Base-by-base conservation (phyloP, 2,888 invertebrate genomes). In the Odontocerum albicorne region DNA sequence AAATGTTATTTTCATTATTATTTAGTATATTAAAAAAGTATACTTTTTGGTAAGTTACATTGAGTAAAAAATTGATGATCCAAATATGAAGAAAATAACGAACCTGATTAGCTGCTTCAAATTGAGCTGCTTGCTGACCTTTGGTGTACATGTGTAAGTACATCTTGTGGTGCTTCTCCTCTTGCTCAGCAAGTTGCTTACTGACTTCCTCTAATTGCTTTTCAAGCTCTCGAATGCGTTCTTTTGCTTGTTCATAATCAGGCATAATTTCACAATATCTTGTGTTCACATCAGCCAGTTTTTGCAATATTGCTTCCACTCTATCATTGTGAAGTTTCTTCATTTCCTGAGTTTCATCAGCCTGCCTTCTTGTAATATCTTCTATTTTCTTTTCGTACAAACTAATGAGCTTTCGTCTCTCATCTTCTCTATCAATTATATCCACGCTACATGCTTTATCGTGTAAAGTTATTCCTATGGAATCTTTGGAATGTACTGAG, bases 131-230 rank as follows among this genome's bases (percentile, higher is more conserved):
- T 68, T 89, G 87, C 65, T 88, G 85, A 21, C 89, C 90, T 73
- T 91, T 88, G 65, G 86, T 84, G 72, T 88, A 90, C 88, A 90
- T 88, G 71, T 90, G 85, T 68, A 90, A 76, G 72, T 90, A 90
- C 75, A 86, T 82, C 65, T 88, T 81, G 65, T 86, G 86, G 65
- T 90, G 87, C 62, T 84, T 82, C 63, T 80, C 82, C 64, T 90
- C 89, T 60, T 88, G 86, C 45, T 88, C 87, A 56, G 81, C 76
- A 21, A 90, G 71, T 64, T 85, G 86, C 52, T 78, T 79, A 66
- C 85, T 85, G 45, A 86, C 81, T 56, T 85, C 83, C 64, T 88
- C 88, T 55, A 90, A 69, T 66, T 89, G 86, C 55, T 80, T 80
- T 69, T 91, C 90, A 61, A 91, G 71, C 63, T 84, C 80, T 62